These are phyloP conservation scores for Raja brachyura DNA, from an alignment of 2,113 vertebrate species.

Conservation along the genomic window DNA sequence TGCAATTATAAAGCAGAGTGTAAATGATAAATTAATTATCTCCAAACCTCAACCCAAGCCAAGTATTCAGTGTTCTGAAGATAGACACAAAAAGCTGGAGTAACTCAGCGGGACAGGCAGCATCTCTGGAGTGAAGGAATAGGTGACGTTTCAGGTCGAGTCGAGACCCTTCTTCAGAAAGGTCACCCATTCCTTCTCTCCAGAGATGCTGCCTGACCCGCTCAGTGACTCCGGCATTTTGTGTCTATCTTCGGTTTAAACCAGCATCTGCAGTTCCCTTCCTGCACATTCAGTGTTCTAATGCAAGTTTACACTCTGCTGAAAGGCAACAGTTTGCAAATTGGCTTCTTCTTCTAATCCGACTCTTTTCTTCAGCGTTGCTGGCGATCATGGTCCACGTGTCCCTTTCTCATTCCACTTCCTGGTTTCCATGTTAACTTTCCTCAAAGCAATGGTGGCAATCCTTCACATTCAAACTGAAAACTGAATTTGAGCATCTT, in stretches of 20 bases:
- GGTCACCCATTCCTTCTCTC: too few species aligned
- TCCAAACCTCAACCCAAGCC: background rate
- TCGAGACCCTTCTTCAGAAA: too few species aligned
- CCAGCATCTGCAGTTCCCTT: too few species aligned
- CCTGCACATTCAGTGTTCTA: background rate
- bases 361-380: background rate
- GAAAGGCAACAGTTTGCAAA: background rate
- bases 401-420: background rate
- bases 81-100: too few species aligned
- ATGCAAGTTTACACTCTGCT: background rate
- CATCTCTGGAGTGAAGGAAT: too few species aligned
- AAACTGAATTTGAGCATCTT: background rate
- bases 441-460: background rate
- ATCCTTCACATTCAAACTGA: background rate
- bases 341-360: background rate
- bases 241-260: too few species aligned
- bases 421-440: background rate
- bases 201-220: too few species aligned
- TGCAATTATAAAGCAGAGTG: background rate
- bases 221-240: too few species aligned
- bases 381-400: background rate
- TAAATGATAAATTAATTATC: constrained; percentile 22
- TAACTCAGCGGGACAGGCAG: too few species aligned
- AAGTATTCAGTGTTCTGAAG: background rate
- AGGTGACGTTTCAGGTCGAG: too few species aligned